Base-by-base conservation (phyloP, 2,113 vertebrate genomes). In the Phasianus colchicus region DNA sequence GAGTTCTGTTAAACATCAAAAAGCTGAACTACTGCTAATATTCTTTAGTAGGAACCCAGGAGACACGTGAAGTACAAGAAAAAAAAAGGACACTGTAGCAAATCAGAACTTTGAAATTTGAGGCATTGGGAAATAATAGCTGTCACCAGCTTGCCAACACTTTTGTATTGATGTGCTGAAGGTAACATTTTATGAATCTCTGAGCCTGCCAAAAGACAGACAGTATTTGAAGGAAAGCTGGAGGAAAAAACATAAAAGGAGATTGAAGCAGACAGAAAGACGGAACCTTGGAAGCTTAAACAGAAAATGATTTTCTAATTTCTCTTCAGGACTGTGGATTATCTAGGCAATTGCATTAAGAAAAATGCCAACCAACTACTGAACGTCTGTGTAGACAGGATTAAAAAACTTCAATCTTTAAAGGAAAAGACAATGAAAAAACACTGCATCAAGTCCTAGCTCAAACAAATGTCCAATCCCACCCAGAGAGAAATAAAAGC, bases 251-350 rank as follows among this genome's bases (percentile, higher is more conserved):
- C 38, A 54, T 8, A 87, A 75, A 83, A 42, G 57, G 34, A 34
- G 8, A 36, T 57, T 42, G 21, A 14, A 13, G 9, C 18, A 64
- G 30, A 50, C 57, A 42, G 16, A 85, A 66, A 71, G 10, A 92
- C 86, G 94, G 84, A 93, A 83, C 36, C 63, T 83, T 95, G 52
- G 63, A 93, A 32, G 66, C 79, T 70, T 95, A 70, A 81, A 86
- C 95, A 86, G 85, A 78, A 97, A 57, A 88, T 72, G 13, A 48
- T 84, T 96, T 95, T 92, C 42, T 86, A 89, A 90, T 96, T 97
- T 96, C 74, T 96, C 63, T 95, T 96, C 94, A 92, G 85, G 50
- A 84, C 71, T 90, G 93, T 95, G 91, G 55, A 66, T 93, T 93
- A 42, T 47, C 82, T 86, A 83, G 63, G 69, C 88, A 96, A 97